Evolutionary conservation across 2,888 invertebrate genomes (phyloP).

Genomic region (Ryuthela nishihirai): DNA sequence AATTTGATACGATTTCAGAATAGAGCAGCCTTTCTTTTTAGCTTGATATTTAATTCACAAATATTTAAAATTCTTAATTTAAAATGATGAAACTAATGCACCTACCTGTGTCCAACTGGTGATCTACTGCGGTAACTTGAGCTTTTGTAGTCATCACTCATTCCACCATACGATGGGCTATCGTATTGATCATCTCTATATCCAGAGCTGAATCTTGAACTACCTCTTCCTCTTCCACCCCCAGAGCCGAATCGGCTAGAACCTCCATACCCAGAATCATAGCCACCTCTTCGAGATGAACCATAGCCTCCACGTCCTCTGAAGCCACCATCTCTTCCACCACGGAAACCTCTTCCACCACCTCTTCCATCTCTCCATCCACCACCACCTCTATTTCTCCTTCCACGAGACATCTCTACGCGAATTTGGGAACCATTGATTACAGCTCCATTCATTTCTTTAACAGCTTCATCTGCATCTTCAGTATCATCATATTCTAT

Average conservation of each 20-base stretch:
- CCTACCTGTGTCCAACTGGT: slow-evolving; percentile 41
- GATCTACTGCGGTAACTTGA: slow-evolving; percentile 41
- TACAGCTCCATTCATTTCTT: slow-evolving; percentile 73
- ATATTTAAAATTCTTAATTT: no score
- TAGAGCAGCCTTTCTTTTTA: no score
- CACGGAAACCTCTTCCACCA: slow-evolving; percentile 57
- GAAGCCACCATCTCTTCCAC: slow-evolving; percentile 54
- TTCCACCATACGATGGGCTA: slow-evolving; percentile 13
- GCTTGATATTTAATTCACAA: no score
- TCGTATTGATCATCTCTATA: slow-evolving; percentile 17
- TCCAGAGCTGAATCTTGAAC: no score
- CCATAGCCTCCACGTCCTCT: slow-evolving; percentile 52
- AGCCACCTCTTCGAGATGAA: slow-evolving; percentile 48
- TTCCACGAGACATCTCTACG: slow-evolving; percentile 31
- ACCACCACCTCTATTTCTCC: slow-evolving; percentile 51
- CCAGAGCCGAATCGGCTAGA: no score
- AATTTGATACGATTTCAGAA: no score
- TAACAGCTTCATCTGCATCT: slow-evolving; percentile 85
- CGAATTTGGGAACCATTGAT: slow-evolving; percentile 35
- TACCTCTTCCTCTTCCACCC: no score
- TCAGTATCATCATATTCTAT: slow-evolving; percentile 84
- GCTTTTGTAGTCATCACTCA: slow-evolving; percentile 11
- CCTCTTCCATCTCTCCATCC: slow-evolving; percentile 52
- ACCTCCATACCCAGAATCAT: no score
- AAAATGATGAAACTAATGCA: no score